Conservation (phyloP, 2,797 vertebrate species). For the Falco concolor region DNA sequence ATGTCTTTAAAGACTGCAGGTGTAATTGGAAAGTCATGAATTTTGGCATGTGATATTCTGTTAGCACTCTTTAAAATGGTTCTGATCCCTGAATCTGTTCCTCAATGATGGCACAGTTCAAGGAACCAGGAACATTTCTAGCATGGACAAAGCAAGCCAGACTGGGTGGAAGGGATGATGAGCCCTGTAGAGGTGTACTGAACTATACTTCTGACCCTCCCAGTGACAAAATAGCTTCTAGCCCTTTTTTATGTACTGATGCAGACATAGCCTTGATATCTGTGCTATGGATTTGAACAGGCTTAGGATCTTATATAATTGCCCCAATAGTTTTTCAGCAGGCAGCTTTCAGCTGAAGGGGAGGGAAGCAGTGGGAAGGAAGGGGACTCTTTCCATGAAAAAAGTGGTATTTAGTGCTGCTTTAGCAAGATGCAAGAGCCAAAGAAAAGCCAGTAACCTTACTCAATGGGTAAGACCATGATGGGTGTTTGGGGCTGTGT, state of each 20-base stretch:
- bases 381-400: background rate
- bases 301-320: background rate
- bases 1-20: background rate
- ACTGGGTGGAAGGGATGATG: background rate
- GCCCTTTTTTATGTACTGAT: background rate
- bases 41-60: background rate
- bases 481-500: background rate
- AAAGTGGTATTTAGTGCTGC: background rate
- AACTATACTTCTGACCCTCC: background rate
- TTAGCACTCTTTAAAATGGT: accelerated
- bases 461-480: background rate
- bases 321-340: background rate
- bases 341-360: background rate
- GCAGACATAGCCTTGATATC: background rate
- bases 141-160: background rate
- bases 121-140: background rate
- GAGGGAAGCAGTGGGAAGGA: accelerated
- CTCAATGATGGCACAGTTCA: background rate
- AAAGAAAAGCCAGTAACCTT: background rate
- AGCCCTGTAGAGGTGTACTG: background rate
- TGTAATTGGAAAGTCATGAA: background rate
- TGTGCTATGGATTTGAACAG: background rate
- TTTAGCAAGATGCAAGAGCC: background rate
- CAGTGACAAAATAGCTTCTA: background rate
- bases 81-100: background rate